Conservation (phyloP, 2,113 vertebrate species). For the human (Homo sapiens) region DNA sequence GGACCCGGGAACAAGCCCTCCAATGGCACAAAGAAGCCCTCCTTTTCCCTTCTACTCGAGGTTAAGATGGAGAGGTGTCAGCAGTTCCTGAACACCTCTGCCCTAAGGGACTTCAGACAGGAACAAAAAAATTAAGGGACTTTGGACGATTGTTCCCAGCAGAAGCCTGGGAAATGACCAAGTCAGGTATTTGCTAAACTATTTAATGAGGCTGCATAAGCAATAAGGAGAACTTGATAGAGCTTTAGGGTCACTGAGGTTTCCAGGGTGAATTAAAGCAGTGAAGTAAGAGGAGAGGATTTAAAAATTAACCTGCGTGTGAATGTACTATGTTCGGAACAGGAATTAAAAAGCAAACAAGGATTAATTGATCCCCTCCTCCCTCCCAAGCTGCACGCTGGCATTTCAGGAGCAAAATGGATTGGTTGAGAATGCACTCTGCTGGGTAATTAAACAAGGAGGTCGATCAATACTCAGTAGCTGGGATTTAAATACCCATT, state of each 20-base stretch:
- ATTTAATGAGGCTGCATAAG: conserved; percentile 56
- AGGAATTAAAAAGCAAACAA: conserved; percentile 75
- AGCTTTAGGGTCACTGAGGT: conserved; percentile 38
- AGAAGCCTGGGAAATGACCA: conserved; percentile 41
- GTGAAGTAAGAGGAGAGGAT: conserved; percentile 49
- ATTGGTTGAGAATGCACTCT: conserved; percentile 63
- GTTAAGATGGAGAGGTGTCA: neutral
- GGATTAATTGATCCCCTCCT: conserved; percentile 63
- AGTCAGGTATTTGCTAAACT: conserved; percentile 56
- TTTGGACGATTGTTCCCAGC: conserved; percentile 26
- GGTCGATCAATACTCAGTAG: conserved; percentile 41
- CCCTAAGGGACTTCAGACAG: neutral
- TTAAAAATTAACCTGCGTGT: conserved; percentile 78
- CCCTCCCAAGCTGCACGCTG: conserved; percentile 42
- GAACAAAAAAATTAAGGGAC: conserved; percentile 44
- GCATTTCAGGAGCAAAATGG: conserved; percentile 67
- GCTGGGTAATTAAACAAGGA: conserved; percentile 76
- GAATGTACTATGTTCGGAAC: conserved; percentile 51
- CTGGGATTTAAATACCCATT: conserved; percentile 53
- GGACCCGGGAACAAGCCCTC: neutral
- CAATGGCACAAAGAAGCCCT: rapidly evolving
- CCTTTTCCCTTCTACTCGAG: neutral
- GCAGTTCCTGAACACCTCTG: neutral
- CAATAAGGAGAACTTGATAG: conserved; percentile 54
- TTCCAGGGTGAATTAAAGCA: conserved; percentile 51